Base-by-base conservation (phyloP, 2,888 invertebrate genomes). In the Agrilus cyanescens region DNA sequence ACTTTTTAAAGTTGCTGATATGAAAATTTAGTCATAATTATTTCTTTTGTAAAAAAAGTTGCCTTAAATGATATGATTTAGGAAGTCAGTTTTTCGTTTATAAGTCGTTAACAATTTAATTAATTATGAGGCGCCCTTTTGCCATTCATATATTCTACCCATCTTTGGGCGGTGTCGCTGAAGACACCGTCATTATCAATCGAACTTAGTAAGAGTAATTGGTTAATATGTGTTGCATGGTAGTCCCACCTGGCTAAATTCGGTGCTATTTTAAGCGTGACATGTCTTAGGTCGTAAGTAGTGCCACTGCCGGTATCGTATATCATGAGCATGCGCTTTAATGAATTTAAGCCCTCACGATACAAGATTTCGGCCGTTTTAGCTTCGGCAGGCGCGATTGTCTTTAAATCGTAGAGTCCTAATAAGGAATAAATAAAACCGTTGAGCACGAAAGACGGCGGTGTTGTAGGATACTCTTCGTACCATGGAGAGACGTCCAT, bases 221-320 rank as follows among this genome's bases (percentile, higher is more conserved):
- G 95, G 70, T 95, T 96, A 16, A 98, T 85, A 64, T 99, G 98
- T 0, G 96, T 95, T 0, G 94, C 89, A 68, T 98, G 98, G 66
- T 98, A 98, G 63, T 98, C 98, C 94, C 97, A 96, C 43, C 98
- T 73, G 0, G 98, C 98, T 47, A 96, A 73, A 66, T 98, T 98
- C 1, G 93, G 93, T 18, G 89, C 84, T 13, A 85, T 82, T 14
- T 87, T 85, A 30, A 93, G 68, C 1, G 89, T 89, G 59, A 94
- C 81, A 65, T 98, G 98, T 12, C 97, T 73, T 40, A 99, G 74
- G 71, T 98, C 98, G 63, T 99, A 98, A 49, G 90, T 83, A 15
- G 94, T 91, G 3, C 94, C 94, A 43, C 89, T 87, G 15, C 98
- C 95, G 12, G 91, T 94, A 67, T 98, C 97, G 61, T 83, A 98